These are phyloP conservation scores for Emys orbicularis DNA, from an alignment of 2,797 vertebrate genomes.

Conservation along the genomic window DNA sequence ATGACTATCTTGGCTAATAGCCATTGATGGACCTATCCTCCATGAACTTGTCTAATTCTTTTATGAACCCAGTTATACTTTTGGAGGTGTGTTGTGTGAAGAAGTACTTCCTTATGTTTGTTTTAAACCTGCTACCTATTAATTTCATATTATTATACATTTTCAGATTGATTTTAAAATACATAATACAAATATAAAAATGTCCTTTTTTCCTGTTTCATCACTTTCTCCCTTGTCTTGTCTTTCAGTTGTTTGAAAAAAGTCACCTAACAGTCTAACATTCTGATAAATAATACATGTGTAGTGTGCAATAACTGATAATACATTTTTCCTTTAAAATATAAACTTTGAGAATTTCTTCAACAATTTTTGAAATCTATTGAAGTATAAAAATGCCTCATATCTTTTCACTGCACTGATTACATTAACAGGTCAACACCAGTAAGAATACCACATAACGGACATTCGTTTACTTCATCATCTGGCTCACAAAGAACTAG, in stretches of 20 bases:
- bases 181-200: not conserved
- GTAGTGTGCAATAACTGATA: not conserved
- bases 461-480: not conserved
- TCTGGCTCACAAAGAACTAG: constrained; percentile 51
- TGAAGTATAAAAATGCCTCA: not conserved
- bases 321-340: not conserved
- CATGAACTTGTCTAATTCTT: not conserved
- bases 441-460: constrained; percentile 37
- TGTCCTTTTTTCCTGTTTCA: not conserved
- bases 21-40: not conserved
- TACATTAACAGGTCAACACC: constrained; percentile 66
- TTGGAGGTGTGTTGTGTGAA: not conserved
- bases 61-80: not conserved
- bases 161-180: not conserved
- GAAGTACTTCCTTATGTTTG: not conserved
- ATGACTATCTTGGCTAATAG: not conserved
- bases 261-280: not conserved
- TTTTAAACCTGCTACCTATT: not conserved
- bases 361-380: not conserved
- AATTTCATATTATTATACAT: not conserved
- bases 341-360: not conserved
- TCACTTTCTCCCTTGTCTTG: not conserved
- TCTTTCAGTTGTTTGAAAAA: not conserved
- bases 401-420: not conserved
- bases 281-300: not conserved